A percentile compares a stretch with the other conserved stretches of the same genome.
Conservation (phyloP, 2,113 vertebrate species). For the Larimichthys crocea region DNA sequence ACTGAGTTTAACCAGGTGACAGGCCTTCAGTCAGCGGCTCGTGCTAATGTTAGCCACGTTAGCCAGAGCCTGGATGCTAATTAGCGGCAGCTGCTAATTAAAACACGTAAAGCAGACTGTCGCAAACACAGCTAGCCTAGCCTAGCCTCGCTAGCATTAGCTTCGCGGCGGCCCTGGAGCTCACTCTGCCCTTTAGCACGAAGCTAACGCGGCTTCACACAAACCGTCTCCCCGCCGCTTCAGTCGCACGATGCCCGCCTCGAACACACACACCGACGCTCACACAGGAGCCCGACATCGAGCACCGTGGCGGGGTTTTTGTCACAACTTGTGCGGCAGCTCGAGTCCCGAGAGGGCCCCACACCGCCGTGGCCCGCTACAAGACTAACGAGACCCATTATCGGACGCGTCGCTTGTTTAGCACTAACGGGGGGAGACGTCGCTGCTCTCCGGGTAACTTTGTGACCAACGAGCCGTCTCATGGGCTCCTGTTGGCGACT, state of each 20-base stretch:
- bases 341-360: background rate
- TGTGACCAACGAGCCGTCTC: too few relatives aligned
- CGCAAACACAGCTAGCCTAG: too few relatives aligned
- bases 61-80: background rate
- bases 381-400: constrained; percentile 67
- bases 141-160: background rate
- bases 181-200: constrained; percentile 1
- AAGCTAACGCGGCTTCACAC: constrained; percentile 1
- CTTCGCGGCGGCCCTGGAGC: constrained; percentile 15
- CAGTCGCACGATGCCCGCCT: rapidly evolving
- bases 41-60: background rate
- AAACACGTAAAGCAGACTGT: too few relatives aligned
- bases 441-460: too few relatives aligned
- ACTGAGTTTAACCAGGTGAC: too few relatives aligned
- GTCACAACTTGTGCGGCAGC: background rate
- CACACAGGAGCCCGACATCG: rapidly evolving
- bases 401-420: constrained; percentile 40
- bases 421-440: background rate
- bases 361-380: constrained; percentile 67
- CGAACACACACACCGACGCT: background rate
- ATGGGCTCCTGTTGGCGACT: too few relatives aligned
- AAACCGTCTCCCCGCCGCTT: background rate
- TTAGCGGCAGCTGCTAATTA: too few relatives aligned
- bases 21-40: too few relatives aligned
- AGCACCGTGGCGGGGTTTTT: background rate